These are phyloP conservation scores for Guaruba guarouba DNA, from an alignment of 2,113 vertebrate species.

Conservation along the genomic window DNA sequence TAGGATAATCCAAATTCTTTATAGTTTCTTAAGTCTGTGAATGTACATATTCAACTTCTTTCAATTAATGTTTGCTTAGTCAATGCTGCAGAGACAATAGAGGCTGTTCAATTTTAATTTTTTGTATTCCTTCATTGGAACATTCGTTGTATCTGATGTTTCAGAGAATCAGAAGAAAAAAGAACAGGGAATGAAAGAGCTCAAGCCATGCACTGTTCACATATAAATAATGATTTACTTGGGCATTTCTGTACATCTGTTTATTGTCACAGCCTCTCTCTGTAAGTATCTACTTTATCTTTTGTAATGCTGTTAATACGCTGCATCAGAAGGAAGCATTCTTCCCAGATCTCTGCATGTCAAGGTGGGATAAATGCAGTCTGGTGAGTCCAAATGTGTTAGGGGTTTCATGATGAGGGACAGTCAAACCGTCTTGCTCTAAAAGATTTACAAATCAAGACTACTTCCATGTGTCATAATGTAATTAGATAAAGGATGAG, in stretches of 20 bases:
- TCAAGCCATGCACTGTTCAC: not conserved
- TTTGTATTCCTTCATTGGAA: conserved; percentile 19
- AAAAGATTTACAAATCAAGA: not conserved
- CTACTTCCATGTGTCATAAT: not conserved
- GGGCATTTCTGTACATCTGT: not conserved
- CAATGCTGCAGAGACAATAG: not conserved
- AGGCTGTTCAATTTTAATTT: not conserved
- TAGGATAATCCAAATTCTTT: not conserved
- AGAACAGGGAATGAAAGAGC: not conserved
- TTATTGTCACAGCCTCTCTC: not conserved
- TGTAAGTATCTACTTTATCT: not conserved
- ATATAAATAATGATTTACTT: not conserved
- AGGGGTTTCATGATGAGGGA: not conserved
- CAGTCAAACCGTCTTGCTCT: not conserved
- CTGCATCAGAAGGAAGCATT: not conserved
- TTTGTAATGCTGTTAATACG: not conserved
- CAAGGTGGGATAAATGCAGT: not conserved
- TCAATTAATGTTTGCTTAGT: not conserved
- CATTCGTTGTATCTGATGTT: conserved; percentile 14
- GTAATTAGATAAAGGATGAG: not conserved
- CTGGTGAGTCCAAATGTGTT: not conserved
- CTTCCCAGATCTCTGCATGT: not conserved
- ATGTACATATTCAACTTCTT: not conserved
- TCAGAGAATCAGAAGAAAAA: conserved; percentile 28
- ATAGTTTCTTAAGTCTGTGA: not conserved